Evolutionary conservation across 1,140 invertebrate species (phyloP), one percentile per base, ranked within the genome.

Genomic region (Zaprionus kolodkinae): DNA sequence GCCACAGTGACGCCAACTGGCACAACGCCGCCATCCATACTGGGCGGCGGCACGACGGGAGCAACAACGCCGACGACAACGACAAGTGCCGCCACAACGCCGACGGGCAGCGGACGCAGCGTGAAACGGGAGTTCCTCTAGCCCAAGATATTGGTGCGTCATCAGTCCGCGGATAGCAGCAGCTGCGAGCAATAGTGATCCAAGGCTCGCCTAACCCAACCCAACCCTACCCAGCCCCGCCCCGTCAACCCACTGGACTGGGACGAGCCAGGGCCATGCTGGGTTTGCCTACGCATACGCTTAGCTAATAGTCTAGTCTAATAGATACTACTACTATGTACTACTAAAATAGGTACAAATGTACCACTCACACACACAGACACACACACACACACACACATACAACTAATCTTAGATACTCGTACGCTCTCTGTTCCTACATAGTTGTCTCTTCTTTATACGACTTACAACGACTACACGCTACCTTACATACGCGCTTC

Each of bases 101-200:
- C 85, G 17, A 81, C 81, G 6, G 82, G 76, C 54, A 79, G 81
- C 72, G 74, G 76, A 50, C 70, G 86, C 27, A 72, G 81, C 55
- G 62, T 50, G 5, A 92, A 92, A 15, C 72, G 91, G 21, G 91
- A 92, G 17, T 92, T 92, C 65, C 92, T 93, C 76, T 93, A 93
- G 92, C 92, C 92, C 71, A 91, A 82, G 54, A 87, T 92, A 66
- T 67, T 86, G 65, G 57, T 79, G 75, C 85, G 89, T 62, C 91
- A 88, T 86, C 79, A 78, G 71, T 81, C 84, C 50, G 84, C 80
- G 45, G 72, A 79, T 48, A 84, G 78, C 68, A 81, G 78, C 67
- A 91, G 84, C 68, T 73, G 76, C 63, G 84, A 90, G 68, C 86
- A 87, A 66, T 85, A 81, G 66, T 40, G 45, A 50, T 50, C 35